Evolutionary conservation across 2,797 vertebrate genomes (phyloP).

Genomic region (Clamator glandarius): DNA sequence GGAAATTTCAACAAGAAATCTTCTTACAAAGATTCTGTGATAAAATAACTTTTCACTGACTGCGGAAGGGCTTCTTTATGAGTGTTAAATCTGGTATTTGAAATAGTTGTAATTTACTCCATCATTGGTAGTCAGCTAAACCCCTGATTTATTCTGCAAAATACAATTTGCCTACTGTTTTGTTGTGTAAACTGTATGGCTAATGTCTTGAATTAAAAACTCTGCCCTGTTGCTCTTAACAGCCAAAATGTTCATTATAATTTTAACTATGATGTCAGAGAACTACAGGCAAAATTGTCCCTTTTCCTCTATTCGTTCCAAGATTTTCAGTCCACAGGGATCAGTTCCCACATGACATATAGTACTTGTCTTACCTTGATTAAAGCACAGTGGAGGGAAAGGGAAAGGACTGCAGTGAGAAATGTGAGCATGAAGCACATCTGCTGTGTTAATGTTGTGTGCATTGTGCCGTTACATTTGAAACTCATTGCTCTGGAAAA

Average conservation of each 20-base stretch:
- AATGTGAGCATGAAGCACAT: accelerated
- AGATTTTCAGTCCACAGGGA: neutral
- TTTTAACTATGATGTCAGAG: neutral
- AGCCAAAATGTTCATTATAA: neutral
- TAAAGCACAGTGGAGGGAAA: neutral
- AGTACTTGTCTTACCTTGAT: accelerated
- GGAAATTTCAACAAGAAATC: neutral
- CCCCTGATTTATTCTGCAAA: constrained; percentile 36
- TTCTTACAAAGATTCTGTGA: neutral
- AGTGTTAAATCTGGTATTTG: neutral
- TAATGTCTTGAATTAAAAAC: neutral
- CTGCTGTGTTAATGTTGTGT: neutral
- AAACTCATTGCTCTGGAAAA: neutral
- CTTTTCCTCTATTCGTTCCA: neutral
- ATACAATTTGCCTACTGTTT: neutral
- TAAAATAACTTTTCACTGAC: neutral
- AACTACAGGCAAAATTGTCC: neutral
- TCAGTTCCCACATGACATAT: neutral
- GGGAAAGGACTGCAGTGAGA: neutral
- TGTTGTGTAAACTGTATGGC: neutral
- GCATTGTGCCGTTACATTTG: neutral
- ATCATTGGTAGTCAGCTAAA: neutral
- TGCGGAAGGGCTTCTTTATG: neutral
- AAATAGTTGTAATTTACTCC: constrained; percentile 38
- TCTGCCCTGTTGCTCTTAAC: neutral